phyloP scores from a whole-genome alignment of 2,113 vertebrate genomes.

The Clarias magur region DNA sequence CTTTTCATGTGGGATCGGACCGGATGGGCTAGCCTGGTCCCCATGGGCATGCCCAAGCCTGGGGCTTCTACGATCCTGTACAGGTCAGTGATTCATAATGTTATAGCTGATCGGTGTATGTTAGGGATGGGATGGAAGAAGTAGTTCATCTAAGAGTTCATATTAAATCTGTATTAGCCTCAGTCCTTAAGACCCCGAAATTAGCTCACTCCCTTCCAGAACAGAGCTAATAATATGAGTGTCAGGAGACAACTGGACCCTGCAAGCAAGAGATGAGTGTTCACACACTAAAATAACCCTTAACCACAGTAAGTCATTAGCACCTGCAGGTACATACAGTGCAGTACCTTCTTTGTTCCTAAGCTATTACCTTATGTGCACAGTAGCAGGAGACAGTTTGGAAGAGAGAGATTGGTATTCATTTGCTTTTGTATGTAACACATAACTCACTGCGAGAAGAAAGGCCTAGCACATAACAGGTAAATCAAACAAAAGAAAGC shows the following conservation, averaged over 20 bases:
- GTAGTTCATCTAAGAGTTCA: not conserved
- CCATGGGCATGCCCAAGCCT: too few species aligned
- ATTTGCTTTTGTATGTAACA: not conserved
- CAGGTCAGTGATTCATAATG: too few species aligned
- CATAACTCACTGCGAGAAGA: not conserved
- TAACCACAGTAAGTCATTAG: not conserved
- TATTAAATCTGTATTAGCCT: not conserved
- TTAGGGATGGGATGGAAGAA: not conserved
- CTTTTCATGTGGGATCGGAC: too few species aligned
- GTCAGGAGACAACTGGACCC: slow-evolving; percentile 5
- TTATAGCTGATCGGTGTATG: not conserved
- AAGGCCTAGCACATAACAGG: not conserved
- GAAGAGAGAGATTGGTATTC: not conserved
- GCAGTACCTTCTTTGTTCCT: not conserved
- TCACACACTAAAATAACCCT: not conserved
- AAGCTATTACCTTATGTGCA: not conserved
- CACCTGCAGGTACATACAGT: slow-evolving; percentile 1
- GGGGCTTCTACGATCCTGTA: too few species aligned
- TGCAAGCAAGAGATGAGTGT: not conserved
- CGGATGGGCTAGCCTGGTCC: too few species aligned
- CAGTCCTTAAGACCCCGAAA: not conserved
- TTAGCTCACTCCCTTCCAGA: not conserved
- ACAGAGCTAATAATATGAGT: not conserved
- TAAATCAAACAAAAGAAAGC: not conserved
- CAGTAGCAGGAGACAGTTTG: not conserved